These are phyloP conservation scores for Steinernema khuongi DNA, from an alignment of 1,140 invertebrate species.

Conservation along the genomic window DNA sequence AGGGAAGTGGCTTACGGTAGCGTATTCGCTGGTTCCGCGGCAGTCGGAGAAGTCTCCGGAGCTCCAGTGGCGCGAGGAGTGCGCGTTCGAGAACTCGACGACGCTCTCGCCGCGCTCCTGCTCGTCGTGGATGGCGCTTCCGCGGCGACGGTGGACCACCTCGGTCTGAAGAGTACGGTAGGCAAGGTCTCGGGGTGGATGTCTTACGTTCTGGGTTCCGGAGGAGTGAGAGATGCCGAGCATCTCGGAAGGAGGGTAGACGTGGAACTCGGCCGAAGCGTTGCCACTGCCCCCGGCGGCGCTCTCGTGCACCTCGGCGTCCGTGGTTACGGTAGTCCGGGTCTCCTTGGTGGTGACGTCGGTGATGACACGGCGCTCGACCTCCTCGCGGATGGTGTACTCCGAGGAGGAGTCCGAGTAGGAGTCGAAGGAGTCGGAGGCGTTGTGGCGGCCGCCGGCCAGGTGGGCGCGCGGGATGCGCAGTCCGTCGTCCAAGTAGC, in stretches of 20 bases:
- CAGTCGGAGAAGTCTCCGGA: conserved; percentile 24
- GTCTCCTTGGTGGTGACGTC: conserved; percentile 54
- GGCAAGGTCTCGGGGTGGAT: neutral
- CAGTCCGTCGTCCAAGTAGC: conserved; percentile 53
- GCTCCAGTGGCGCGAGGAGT: conserved; percentile 23
- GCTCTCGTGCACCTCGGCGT: conserved; percentile 20
- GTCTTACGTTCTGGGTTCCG: conserved; percentile 21
- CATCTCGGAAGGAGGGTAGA: conserved; percentile 35
- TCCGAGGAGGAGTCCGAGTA: conserved; percentile 52
- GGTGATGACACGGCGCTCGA: conserved; percentile 53
- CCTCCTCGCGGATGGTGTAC: conserved; percentile 57
- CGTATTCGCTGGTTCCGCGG: conserved; percentile 29
- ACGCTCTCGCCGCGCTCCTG: conserved; percentile 57
- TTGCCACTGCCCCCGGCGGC: neutral
- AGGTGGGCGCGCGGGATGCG: conserved; percentile 54
- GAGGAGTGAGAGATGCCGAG: conserved; percentile 22
- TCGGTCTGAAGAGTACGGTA: conserved; percentile 13
- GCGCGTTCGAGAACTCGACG: conserved; percentile 55
- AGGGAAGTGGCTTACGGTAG: conserved; percentile 24
- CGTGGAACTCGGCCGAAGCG: conserved; percentile 27
- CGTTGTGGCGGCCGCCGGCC: conserved; percentile 23
- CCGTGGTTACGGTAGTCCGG: conserved; percentile 38
- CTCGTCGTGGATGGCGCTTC: conserved; percentile 36
- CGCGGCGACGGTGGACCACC: conserved; percentile 28
- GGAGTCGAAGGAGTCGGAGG: conserved; percentile 38